These are phyloP conservation scores for Silvanus unidentatus DNA, from an alignment of 2,888 invertebrate genomes.

Conservation along the genomic window DNA sequence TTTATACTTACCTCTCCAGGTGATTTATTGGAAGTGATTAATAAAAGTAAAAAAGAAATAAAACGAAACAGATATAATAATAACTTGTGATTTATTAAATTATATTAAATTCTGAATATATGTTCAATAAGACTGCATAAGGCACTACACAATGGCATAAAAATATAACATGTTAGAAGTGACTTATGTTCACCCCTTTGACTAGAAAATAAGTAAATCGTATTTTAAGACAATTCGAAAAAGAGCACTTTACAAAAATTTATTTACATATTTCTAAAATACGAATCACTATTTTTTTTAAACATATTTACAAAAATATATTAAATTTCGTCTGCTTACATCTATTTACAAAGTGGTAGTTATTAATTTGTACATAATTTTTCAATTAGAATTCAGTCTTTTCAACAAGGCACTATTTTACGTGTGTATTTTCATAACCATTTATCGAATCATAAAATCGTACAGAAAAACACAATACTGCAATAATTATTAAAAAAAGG, in stretches of 20 bases:
- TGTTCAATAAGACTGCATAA: slow-evolving; percentile 39
- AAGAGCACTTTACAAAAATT: slow-evolving; percentile 4
- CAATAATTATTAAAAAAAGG: slow-evolving; percentile 20
- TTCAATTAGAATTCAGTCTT: slow-evolving; percentile 24
- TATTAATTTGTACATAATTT: slow-evolving; percentile 31
- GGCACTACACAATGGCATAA: slow-evolving; percentile 48
- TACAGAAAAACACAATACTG: slow-evolving; percentile 19
- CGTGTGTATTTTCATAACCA: slow-evolving; percentile 3
- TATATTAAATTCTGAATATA: slow-evolving; percentile 43
- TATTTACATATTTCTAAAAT: slow-evolving; percentile 6
- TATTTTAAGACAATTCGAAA: background rate
- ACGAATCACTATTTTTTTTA: slow-evolving; percentile 8
- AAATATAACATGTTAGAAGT: slow-evolving; percentile 38
- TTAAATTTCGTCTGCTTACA: slow-evolving; percentile 3
- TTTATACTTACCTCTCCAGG: background rate
- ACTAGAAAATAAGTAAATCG: slow-evolving; percentile 37
- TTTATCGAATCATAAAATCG: slow-evolving; percentile 7
- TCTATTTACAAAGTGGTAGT: slow-evolving; percentile 20
- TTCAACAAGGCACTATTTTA: slow-evolving; percentile 29
- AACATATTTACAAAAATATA: slow-evolving; percentile 7
- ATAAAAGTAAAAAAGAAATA: too few species aligned
- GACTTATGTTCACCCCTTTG: slow-evolving; percentile 33
- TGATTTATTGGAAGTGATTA: background rate
- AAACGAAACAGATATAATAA: slow-evolving; percentile 2
- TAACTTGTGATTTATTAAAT: slow-evolving; percentile 40